Percentiles rank a stretch among this genome's conserved stretches.
These are phyloP conservation scores for Thecophora atra DNA, from an alignment of 2,888 invertebrate genomes.

Conservation along the genomic window DNA sequence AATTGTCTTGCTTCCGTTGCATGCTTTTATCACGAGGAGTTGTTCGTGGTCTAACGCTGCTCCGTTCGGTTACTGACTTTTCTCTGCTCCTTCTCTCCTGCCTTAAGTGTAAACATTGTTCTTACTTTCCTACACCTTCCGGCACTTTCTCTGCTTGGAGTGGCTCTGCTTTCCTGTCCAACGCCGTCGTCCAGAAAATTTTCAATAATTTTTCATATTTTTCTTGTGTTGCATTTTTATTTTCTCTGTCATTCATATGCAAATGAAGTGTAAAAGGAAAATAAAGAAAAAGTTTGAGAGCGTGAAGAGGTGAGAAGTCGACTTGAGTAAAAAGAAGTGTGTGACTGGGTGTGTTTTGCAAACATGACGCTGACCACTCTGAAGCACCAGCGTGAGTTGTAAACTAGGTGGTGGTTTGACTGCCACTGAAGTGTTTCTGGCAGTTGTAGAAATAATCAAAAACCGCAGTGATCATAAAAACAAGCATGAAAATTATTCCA, in stretches of 20 bases:
- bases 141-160: too few species aligned
- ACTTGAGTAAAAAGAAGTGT: too few species aligned
- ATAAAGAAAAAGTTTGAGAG: background rate
- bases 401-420: background rate
- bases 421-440: background rate
- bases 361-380: conserved; percentile 14
- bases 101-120: background rate
- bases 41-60: background rate
- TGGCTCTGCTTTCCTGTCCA: background rate
- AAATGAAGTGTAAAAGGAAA: background rate
- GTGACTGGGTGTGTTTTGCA: background rate
- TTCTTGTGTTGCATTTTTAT: background rate
- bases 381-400: background rate
- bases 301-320: too few species aligned
- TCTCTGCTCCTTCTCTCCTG: background rate
- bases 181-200: background rate
- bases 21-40: background rate
- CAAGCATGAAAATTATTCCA: too few species aligned
- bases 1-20: background rate
- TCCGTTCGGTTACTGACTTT: background rate
- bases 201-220: too few species aligned
- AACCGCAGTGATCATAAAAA: too few species aligned
- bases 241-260: conserved; percentile 12
- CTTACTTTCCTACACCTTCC: background rate
- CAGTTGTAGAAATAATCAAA: too few species aligned